A percentile compares a stretch with the other conserved stretches of the same genome.
Evolutionary conservation across 2,797 vertebrate genomes (phyloP).

Genomic region (Parotocinclus haroldoi): DNA sequence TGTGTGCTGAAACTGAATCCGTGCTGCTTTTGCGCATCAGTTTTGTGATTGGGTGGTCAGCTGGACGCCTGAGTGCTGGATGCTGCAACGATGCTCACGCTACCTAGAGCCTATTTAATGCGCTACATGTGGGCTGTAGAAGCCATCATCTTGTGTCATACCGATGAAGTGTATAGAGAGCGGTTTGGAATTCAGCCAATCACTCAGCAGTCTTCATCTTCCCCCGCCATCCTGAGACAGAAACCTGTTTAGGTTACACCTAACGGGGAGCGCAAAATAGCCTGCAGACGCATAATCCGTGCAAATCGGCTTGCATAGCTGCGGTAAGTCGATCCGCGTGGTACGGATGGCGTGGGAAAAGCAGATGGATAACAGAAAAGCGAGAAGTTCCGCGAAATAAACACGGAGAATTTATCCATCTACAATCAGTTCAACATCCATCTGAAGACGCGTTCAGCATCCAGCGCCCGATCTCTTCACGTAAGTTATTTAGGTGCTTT

Average conservation of each 20-base stretch:
- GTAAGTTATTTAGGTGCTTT: slow-evolving; percentile 61
- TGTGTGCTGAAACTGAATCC: too few relatives aligned
- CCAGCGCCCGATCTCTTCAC: slow-evolving; percentile 57
- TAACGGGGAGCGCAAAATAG: slow-evolving; percentile 1
- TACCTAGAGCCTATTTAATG: not conserved
- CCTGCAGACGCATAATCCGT: not conserved
- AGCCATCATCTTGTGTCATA: not conserved
- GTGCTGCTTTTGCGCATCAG: too few relatives aligned
- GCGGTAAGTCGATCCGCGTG: slow-evolving; percentile 39
- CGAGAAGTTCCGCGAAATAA: slow-evolving; percentile 52
- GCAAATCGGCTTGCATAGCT: slow-evolving; percentile 35
- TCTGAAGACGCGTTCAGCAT: slow-evolving; percentile 53
- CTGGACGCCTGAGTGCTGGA: too few relatives aligned
- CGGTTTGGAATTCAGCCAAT: slow-evolving; percentile 15
- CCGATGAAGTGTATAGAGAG: slow-evolving; percentile 1
- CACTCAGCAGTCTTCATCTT: not conserved
- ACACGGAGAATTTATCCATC: slow-evolving; percentile 9
- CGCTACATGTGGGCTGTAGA: not conserved
- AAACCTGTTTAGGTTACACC: not conserved
- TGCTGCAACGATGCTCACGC: not conserved
- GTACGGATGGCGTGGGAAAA: slow-evolving; percentile 38
- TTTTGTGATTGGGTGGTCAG: too few relatives aligned
- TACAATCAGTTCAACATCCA: not conserved
- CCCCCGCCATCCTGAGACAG: not conserved
- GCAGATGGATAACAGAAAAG: slow-evolving; percentile 12